Evolutionary conservation across 2,888 invertebrate genomes (phyloP), one percentile per base, ranked within the genome.

Genomic region (Nycteola revayana): DNA sequence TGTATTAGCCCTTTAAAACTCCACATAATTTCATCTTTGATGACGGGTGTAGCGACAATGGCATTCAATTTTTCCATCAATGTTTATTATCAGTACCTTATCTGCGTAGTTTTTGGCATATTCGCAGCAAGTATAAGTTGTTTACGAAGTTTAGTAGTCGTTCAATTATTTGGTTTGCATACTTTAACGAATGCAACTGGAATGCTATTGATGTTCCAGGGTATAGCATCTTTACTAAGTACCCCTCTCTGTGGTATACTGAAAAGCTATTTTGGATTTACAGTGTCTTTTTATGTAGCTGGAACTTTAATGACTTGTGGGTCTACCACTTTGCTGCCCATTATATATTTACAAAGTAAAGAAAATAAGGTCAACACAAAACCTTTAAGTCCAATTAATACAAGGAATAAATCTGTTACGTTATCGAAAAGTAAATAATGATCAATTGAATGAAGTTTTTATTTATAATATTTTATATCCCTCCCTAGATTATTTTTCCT

Each of bases 171-270:
- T 45, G 86, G 86, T 4, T 68, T 87, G 49, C 81, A 86, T 30
- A 79, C 74, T 46, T 71, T 87, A 54, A 87, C 87, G 9, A 87
- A 85, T 58, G 81, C 75, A 10, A 85, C 82, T 10, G 87, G 87
- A 5, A 66, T 87, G 49, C 49, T 85, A 49, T 52, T 87, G 50
- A 37, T 84, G 46, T 84, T 82, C 65, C 75, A 81, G 67, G 87
- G 87, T 9, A 9, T 84, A 36, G 87, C 79, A 11, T 74, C 72
- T 53, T 61, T 83, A 49, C n/a, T 84, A 20, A 73, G 86, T 49
- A 79, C 85, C 7, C 87, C 87, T 10, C 25, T 75, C 28, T 80
- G 83, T 24, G 76, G 79, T 32, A 7, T 70, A 9, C 32, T 87
- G 2, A 78, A 75, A 69, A 46, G 54, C 29, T 18, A 34, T 10